phyloP scores from a whole-genome alignment of 2,888 invertebrate genomes.

The Troides aeacus region DNA sequence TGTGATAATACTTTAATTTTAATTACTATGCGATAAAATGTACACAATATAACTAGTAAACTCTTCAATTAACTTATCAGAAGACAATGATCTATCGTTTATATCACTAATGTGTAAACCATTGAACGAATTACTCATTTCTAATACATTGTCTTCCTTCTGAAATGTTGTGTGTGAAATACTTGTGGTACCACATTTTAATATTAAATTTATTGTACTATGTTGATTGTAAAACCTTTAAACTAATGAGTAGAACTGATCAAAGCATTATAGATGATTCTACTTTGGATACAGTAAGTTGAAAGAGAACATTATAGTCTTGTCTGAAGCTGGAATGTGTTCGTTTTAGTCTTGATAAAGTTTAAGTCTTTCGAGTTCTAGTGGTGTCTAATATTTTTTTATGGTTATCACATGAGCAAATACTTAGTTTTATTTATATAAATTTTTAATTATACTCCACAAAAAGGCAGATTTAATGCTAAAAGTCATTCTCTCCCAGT shows the following conservation, averaged over 20 bases:
- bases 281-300: conserved; percentile 63
- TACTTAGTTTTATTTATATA: too few species aligned
- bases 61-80: conserved; percentile 15
- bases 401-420: too few species aligned
- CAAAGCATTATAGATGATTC: conserved; percentile 60
- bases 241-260: conserved; percentile 37
- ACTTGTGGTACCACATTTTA: neutral
- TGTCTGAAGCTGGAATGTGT: too few species aligned
- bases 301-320: too few species aligned
- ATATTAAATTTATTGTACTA: neutral
- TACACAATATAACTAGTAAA: neutral
- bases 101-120: conserved; percentile 15
- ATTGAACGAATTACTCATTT: conserved; percentile 1
- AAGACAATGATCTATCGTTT: conserved; percentile 5
- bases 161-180: conserved; percentile 9
- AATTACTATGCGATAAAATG: conserved; percentile 8
- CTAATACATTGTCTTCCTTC: neutral
- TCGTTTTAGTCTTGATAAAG: too few species aligned
- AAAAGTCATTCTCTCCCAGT: too few species aligned
- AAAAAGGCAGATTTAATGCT: too few species aligned
- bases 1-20: conserved; percentile 13
- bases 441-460: too few species aligned
- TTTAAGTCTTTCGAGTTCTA: too few species aligned
- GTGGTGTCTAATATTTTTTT: too few species aligned
- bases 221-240: neutral